Conservation (phyloP, 64 coral and sea anemone genomes). For the Pocillopora damicornis region DNA sequence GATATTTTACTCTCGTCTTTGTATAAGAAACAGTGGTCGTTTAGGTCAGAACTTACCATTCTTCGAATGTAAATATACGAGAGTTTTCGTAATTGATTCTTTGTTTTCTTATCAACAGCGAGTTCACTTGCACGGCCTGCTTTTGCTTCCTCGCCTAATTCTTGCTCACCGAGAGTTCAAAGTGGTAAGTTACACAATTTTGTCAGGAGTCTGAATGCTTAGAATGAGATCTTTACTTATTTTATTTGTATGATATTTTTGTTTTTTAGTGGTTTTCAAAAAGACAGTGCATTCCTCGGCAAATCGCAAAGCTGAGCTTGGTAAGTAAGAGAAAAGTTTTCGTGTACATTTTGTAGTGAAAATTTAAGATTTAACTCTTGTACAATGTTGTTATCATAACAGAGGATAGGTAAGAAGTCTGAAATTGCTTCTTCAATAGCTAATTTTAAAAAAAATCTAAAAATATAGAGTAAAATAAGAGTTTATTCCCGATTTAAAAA, state of each 20-base stretch:
- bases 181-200: conserved; percentile 35
- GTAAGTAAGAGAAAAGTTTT: not conserved
- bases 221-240: not conserved
- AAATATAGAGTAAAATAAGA: too few species aligned
- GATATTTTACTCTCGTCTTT: conserved; percentile 42
- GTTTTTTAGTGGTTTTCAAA: not conserved
- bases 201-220: not conserved
- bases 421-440: too few species aligned
- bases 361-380: not conserved
- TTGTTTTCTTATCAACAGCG: not conserved
- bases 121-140: conserved; percentile 19
- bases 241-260: not conserved
- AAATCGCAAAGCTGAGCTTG: conserved; percentile 25
- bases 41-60: conserved; percentile 22
- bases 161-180: conserved; percentile 34
- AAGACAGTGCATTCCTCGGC: conserved; percentile 26
- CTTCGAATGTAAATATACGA: not conserved
- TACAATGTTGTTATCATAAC: too few species aligned
- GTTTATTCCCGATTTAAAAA: too few species aligned
- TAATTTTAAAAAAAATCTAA: too few species aligned
- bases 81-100: not conserved
- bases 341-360: not conserved
- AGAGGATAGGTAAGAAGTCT: too few species aligned
- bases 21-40: conserved; percentile 14
- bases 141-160: conserved; percentile 37